phyloP scores from a whole-genome alignment of 2,113 vertebrate genomes.

The Macaca fascicularis region T2T-MFA8v1.1 NC_088378.1:138853001-138853500 shows the following conservation, averaged over 20 bases:
- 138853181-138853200: background rate
- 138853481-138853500: no score
- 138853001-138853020: background rate
- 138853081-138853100: background rate
- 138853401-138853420: no score
- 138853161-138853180: background rate
- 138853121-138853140: background rate
- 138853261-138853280: no score
- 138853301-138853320: no score
- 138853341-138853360: no score
- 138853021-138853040: background rate
- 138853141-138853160: background rate
- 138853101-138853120: background rate
- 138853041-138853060: background rate
- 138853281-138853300: accelerated
- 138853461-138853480: no score
- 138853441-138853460: no score
- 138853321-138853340: no score
- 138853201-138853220: background rate
- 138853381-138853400: no score
- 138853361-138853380: no score
- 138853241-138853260: no score
- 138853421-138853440: no score
- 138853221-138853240: background rate
- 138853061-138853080: background rate